Conservation (phyloP, 2,888 invertebrate species). For the Agriopis aurantiaria region DNA sequence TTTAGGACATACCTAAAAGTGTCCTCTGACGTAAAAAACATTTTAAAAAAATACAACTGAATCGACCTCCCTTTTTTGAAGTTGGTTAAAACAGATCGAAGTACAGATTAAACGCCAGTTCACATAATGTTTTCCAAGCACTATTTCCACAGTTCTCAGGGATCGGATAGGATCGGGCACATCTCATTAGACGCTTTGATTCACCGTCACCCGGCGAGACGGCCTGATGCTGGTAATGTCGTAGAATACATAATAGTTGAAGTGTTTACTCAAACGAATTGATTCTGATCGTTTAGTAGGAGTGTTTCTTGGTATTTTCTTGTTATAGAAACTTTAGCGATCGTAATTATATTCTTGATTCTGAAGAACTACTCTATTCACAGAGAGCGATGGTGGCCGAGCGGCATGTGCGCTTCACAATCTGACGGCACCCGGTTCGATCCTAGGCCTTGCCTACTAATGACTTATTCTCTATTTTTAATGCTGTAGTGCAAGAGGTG, state of each 20-base stretch:
- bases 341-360: background rate
- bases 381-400: too few relatives aligned
- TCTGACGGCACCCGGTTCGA: too few relatives aligned
- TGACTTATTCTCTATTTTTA: constrained; percentile 11
- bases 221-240: constrained; percentile 21
- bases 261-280: constrained; percentile 33
- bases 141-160: constrained; percentile 1
- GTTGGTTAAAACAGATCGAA: too few relatives aligned
- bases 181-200: constrained; percentile 42
- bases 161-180: constrained; percentile 17
- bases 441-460: too few relatives aligned
- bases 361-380: too few relatives aligned
- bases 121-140: background rate
- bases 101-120: background rate
- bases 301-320: constrained; percentile 20
- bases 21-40: too few relatives aligned
- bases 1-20: too few relatives aligned
- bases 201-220: constrained; percentile 12
- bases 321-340: background rate
- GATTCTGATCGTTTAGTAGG: constrained; percentile 27
- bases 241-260: too few relatives aligned
- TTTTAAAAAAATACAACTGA: too few relatives aligned
- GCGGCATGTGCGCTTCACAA: too few relatives aligned
- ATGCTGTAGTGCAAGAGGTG: constrained; percentile 47
- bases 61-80: too few relatives aligned